Base-by-base conservation (phyloP, 2,888 invertebrate genomes). In the Cistogaster globosa region DNA sequence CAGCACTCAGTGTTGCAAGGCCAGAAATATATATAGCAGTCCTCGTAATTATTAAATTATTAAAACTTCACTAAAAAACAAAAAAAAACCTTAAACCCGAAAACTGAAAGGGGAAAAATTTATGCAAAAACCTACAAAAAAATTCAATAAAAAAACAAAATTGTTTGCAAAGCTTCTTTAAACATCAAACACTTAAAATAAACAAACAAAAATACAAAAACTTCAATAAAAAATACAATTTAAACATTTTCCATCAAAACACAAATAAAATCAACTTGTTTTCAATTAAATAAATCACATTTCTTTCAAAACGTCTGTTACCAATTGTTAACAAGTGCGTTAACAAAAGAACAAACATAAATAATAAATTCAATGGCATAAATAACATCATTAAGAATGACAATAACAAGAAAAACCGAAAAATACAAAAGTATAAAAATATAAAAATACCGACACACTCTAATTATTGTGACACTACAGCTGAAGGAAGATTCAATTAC, bases 401-500 rank as follows among this genome's bases (percentile, higher is more conserved):
- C n/a, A 62, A 57, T 60, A 67, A 67, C 38, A 38, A 14, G 14
- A 60, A 42, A 32, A 53, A 48, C 32, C 32, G n/a, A 53, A 36
- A 51, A 38, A 11, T 2, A 22, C 9, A 36, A 22, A 69, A 55
- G 55, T 16, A 26, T 57, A 55, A 48, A 14, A 77, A 42, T 26
- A 20, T 36, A n/a, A 51, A 36, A 48, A 71, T 45, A 58, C 9
- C 72, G 79, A 74, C 75, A 83, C 58, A 83, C 75, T 83, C 79
- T 69, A 75, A 57, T 83, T 83, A 71, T 75, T 71, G 57, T 83
- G 83, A 79, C 79, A 75, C 79, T 71, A 51, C 63, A 58, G 42
- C 74, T 58, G 57, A 42, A 75, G 83, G 57, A 42, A 75, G 83
- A 83, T 79, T 83, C 78, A 79, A 60, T 79, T 79, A 79, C 83